These are phyloP conservation scores for Pseudomyrmex dendroicus DNA, from an alignment of 1,140 invertebrate genomes.

Conservation along the genomic window DNA sequence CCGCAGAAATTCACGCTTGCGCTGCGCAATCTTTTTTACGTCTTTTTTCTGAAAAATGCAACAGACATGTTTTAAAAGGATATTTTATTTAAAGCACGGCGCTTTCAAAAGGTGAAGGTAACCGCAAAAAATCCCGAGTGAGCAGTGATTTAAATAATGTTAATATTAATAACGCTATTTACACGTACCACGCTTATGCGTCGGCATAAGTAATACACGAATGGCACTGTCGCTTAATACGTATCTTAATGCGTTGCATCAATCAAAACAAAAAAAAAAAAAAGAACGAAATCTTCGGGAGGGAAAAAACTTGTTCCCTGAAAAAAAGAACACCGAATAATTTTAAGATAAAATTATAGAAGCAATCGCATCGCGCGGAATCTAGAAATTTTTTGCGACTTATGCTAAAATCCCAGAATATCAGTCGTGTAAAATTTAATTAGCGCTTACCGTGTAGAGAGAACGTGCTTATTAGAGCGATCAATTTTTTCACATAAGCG, in stretches of 20 bases:
- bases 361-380: background rate
- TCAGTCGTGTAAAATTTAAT: conserved; percentile 55
- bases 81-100: conserved; percentile 27
- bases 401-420: conserved; percentile 33
- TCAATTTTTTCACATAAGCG: conserved; percentile 60
- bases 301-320: too few species aligned
- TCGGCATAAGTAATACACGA: conserved; percentile 10
- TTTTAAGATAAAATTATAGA: background rate
- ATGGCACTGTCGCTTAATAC: too few species aligned
- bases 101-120: conserved; percentile 27
- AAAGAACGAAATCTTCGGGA: too few species aligned
- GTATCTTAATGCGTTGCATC: too few species aligned
- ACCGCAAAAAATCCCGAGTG: background rate
- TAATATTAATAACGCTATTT: conserved; percentile 37
- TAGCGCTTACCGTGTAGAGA: background rate
- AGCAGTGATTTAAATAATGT: conserved; percentile 35
- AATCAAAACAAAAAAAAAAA: too few species aligned
- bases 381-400: background rate
- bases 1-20: background rate
- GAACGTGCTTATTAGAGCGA: conserved; percentile 47
- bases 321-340: too few species aligned
- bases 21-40: conserved; percentile 10
- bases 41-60: conserved; percentile 4
- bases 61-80: conserved; percentile 7
- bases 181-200: background rate